Evolutionary conservation across 2,888 invertebrate genomes (phyloP), one percentile per base, ranked within the genome.

Genomic region (Frankliniella fusca): DNA sequence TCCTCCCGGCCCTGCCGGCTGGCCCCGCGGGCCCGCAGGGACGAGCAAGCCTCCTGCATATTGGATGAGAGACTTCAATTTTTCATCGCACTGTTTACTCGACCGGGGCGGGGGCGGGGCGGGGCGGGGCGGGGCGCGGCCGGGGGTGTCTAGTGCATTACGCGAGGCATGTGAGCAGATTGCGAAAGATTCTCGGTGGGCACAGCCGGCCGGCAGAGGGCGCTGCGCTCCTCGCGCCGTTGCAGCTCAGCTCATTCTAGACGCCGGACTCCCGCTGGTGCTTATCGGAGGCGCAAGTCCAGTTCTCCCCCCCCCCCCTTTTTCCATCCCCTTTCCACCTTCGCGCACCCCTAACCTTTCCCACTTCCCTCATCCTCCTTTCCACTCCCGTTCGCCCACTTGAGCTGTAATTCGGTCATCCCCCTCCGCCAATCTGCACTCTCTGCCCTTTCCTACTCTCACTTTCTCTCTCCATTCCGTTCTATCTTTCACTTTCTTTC

Each of bases 61-160:
- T 23, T 76, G 70, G 27, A 76, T 76, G 70, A 76, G 38, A 38
- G 12, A 27, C 70, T 76, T 76, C 70, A 76, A 76, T 76, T 76
- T 76, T 76, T 76, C 70, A 76, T 76, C 70, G 70, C 70, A 10
- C 70, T 23, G 70, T 76, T 76, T 76, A 76, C 70, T 76, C 27
- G 20, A 23, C 23, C 70, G n/a, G 54, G 61, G 11, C 61, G 18
- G 61, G 61, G 15, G 5, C 54, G 54, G 38, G 38, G 3, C 38
- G 5, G 38, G 38, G 3, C 38, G 38, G 38, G 38, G 3, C 38
- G 38, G 38, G 38, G 3, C 38, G 38, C 3, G 38, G 3, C 38
- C 3, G 38, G 38, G 38, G 38, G 38, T 5, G 38, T 38, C 38
- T 38, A 38, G 38, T 38, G 38, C 38, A 38, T 38, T 38, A 38